phyloP scores from a whole-genome alignment of 2,888 invertebrate species.

The Drosophila antonietae region DNA sequence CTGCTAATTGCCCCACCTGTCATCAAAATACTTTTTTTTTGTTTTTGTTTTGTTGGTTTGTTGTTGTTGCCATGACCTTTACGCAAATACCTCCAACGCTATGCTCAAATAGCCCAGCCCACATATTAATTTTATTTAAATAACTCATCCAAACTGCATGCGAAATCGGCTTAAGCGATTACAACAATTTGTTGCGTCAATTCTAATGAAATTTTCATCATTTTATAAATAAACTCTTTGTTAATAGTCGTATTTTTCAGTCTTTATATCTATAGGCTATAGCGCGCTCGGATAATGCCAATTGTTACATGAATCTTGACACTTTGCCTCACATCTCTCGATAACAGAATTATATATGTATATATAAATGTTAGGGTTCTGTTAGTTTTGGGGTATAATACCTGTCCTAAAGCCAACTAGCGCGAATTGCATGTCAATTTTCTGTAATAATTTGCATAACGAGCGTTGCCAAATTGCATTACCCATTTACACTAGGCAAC shows the following conservation, averaged over 20 bases:
- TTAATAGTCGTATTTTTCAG: conserved; percentile 40
- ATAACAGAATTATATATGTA: too few relatives aligned
- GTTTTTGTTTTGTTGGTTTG: background rate
- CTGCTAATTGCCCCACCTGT: conserved; percentile 47
- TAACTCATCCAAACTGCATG: conserved; percentile 21
- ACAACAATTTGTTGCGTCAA: conserved; percentile 22
- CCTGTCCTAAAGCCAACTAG: conserved; percentile 28
- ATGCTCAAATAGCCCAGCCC: conserved; percentile 35
- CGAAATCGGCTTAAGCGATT: conserved; percentile 3
- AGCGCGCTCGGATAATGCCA: conserved; percentile 79
- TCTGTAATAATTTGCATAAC: conserved; percentile 74
- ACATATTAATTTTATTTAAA: conserved; percentile 26
- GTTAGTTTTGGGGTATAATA: background rate
- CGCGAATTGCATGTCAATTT: conserved; percentile 60
- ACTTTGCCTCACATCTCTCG: conserved; percentile 41
- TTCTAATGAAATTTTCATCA: conserved; percentile 46
- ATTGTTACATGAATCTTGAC: conserved; percentile 80
- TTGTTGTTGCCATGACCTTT: conserved; percentile 55
- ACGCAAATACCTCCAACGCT: conserved; percentile 24
- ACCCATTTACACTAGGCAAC: conserved; percentile 39
- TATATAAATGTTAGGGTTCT: conserved; percentile 6
- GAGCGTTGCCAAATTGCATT: conserved; percentile 39
- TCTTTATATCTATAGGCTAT: conserved; percentile 29
- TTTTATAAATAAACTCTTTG: conserved; percentile 51
- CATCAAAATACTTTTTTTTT: conserved; percentile 20